Conservation (phyloP, 1,140 invertebrate genomes). For the Thalassaphorura encarpata region DNA sequence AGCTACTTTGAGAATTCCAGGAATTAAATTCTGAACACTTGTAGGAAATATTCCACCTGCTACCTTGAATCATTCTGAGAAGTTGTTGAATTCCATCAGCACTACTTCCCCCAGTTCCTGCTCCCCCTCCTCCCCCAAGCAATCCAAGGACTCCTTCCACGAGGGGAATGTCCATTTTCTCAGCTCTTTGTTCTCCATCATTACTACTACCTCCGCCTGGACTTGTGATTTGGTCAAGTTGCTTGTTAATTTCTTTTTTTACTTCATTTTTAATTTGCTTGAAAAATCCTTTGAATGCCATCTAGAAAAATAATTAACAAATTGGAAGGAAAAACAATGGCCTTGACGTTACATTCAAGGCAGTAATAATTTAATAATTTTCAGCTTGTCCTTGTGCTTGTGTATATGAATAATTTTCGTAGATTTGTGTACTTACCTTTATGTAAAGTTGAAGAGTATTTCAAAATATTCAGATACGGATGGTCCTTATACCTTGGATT, state of each 20-base stretch:
- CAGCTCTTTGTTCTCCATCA: not conserved
- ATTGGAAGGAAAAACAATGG: too few species aligned
- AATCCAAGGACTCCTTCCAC: constrained; percentile 15
- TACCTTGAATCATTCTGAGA: constrained; percentile 6
- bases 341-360: too few species aligned
- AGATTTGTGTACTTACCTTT: too few species aligned
- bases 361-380: too few species aligned
- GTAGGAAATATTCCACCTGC: constrained; percentile 11
- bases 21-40: constrained; percentile 1
- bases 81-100: not conserved
- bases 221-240: not conserved
- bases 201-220: not conserved
- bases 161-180: constrained; percentile 1
- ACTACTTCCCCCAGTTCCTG: not conserved
- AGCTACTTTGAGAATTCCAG: constrained; percentile 16
- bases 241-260: constrained; percentile 5
- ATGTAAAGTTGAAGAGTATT: too few species aligned
- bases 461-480: too few species aligned
- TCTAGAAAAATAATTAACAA: too few species aligned
- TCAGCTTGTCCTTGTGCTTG: too few species aligned
- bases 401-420: too few species aligned
- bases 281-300: constrained; percentile 25
- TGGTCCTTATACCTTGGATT: too few species aligned
- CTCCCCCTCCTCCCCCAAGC: constrained; percentile 6
- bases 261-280: constrained; percentile 22